phyloP scores from a whole-genome alignment of 2,888 invertebrate genomes.

The Eurytoma adleriae region DNA sequence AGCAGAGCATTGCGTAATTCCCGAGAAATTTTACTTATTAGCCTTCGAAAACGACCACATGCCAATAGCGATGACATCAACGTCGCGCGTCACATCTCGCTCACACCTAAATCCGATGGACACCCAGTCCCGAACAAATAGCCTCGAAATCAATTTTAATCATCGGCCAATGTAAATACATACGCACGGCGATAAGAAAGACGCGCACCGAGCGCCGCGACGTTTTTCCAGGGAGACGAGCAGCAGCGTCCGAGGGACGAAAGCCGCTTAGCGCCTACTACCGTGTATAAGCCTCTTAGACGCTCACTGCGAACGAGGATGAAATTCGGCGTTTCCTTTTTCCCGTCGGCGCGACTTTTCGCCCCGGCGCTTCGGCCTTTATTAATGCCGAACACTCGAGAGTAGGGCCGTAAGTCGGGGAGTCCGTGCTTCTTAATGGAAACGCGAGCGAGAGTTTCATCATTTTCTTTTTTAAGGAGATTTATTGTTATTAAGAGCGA shows the following conservation, averaged over 20 bases:
- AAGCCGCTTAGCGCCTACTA: constrained; percentile 66
- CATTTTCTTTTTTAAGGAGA: too few relatives aligned
- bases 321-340: constrained; percentile 59
- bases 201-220: not conserved
- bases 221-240: not conserved
- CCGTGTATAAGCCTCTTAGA: constrained; percentile 59
- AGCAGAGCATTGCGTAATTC: too few relatives aligned
- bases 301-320: constrained; percentile 63
- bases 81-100: too few relatives aligned
- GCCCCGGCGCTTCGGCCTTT: not conserved
- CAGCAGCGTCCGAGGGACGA: constrained; percentile 37
- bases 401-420: too few relatives aligned
- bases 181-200: constrained; percentile 12
- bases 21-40: too few relatives aligned
- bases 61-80: too few relatives aligned
- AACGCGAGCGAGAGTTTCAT: too few relatives aligned
- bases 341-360: constrained; percentile 1
- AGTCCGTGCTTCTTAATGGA: too few relatives aligned
- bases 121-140: constrained; percentile 1
- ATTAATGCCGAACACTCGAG: not conserved
- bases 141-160: constrained; percentile 39
- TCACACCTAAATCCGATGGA: too few relatives aligned
- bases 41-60: too few relatives aligned
- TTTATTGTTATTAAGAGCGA: too few relatives aligned
- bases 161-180: not conserved